Base-by-base conservation (phyloP, 2,113 vertebrate species). In the Brachionichthys hirsutus region DNA sequence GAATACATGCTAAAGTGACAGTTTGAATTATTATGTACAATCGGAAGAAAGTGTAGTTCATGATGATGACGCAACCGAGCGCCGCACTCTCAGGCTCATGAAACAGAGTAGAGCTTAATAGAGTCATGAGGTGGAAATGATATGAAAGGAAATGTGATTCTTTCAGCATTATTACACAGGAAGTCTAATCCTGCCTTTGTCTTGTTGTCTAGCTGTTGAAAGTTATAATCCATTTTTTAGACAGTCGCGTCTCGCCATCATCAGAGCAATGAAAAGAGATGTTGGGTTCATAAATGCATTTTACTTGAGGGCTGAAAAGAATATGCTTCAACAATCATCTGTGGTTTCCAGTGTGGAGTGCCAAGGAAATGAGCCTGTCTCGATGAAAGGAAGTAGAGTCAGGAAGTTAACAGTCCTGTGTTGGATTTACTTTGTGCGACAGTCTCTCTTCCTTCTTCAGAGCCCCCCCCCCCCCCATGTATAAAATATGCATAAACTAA, bases 121-220 rank as follows among this genome's bases (percentile, higher is more conserved):
- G 9, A 41, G 19, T 36, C 15, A 51, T 13, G 3, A 19, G 16
- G 36, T 20, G 55, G 19, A 67, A 44, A 51, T 56, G 1, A 45
- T 42, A 20, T 35, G 10, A 67, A 54, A 67, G 42, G 5, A 41
- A 7, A 17, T 10, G 47, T 63, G 35, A 43, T 63, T 63, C 13
- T 12, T 9, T 44, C 15, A n/a, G 3, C 16, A 18, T 63, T 38
- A 22, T 70, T 30, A 52, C 41, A 58, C 7, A 12, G 30, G 12
- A 13, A 35, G 41, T 35, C 49, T 44, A 2, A 20, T 50, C 43
- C 46, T 48, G 46, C 54, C 45, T 55, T 18, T 46, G 24, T 62
- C 22, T 67, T 65, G 6, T 52, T 75, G 53, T 61, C 40, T 47
- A 47, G 18, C 48, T 45, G 56, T 43, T 78, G 45, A 62, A 47